These are phyloP conservation scores for Philopedon plagiatum DNA, from an alignment of 2,888 invertebrate genomes.

Conservation along the genomic window DNA sequence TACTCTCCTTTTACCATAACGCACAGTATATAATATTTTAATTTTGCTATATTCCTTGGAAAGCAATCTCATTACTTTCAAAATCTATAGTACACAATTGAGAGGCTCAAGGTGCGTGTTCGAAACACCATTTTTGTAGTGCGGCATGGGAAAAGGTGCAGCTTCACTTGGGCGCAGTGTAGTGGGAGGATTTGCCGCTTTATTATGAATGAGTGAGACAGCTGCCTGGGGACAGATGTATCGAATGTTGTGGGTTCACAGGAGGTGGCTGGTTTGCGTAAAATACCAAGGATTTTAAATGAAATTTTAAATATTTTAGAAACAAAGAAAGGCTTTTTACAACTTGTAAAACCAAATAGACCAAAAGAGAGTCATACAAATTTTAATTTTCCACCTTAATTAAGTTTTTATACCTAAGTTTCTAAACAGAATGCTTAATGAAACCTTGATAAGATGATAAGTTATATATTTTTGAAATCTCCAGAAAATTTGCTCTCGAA, in stretches of 20 bases:
- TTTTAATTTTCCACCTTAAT: no score
- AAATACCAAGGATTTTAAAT: background rate
- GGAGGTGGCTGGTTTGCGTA: constrained; percentile 3
- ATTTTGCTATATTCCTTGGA: background rate
- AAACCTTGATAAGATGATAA: no score
- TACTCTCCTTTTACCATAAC: no score
- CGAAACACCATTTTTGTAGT: constrained; percentile 6
- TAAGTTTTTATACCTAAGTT: no score
- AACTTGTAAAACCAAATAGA: no score
- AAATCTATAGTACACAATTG: background rate
- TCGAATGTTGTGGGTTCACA: constrained; percentile 2
- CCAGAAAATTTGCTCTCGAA: no score
- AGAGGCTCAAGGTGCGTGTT: constrained; percentile 31
- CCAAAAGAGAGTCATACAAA: no score
- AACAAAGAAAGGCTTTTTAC: no score
- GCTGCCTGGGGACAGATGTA: constrained; percentile 47
- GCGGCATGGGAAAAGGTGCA: constrained; percentile 43
- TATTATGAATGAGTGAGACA: constrained; percentile 14
- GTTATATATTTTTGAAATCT: no score
- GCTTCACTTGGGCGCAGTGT: background rate
- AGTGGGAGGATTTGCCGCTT: constrained; percentile 41
- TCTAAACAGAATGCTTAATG: no score
- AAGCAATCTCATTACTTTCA: background rate
- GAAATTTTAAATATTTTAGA: background rate
- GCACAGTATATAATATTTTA: no score